Evolutionary conservation across 2,888 invertebrate species (phyloP).

Genomic region (Leptarthrus brevirostris): DNA sequence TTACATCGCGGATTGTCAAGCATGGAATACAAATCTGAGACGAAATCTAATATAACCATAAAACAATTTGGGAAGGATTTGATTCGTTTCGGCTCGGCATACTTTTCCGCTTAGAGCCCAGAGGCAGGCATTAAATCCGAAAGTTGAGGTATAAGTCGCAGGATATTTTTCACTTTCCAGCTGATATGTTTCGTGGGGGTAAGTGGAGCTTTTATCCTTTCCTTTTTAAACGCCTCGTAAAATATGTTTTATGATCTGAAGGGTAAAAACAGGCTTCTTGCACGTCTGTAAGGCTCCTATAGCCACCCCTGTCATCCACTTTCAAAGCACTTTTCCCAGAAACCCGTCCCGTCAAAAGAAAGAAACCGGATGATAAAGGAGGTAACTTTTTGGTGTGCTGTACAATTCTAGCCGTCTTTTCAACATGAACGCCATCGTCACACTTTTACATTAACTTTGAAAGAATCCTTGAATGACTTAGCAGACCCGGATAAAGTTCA

Average conservation of each 20-base stretch:
- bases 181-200: background rate
- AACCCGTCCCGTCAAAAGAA: background rate
- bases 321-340: constrained; percentile 4
- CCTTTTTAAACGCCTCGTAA: constrained; percentile 37
- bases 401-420: constrained; percentile 25
- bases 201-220: constrained; percentile 22
- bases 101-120: constrained; percentile 10
- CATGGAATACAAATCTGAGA: constrained; percentile 28
- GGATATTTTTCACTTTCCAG: constrained; percentile 12
- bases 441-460: constrained; percentile 40
- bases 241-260: constrained; percentile 39
- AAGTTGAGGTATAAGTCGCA: constrained; percentile 13
- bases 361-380: constrained; percentile 32
- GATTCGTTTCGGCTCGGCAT: constrained; percentile 42
- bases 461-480: constrained; percentile 41
- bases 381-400: constrained; percentile 36
- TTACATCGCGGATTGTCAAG: constrained; percentile 16
- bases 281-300: constrained; percentile 27
- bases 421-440: constrained; percentile 43
- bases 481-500: constrained; percentile 33
- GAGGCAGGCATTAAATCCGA: constrained; percentile 13
- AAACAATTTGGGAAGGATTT: constrained; percentile 42
- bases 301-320: constrained; percentile 36
- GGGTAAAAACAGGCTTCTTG: constrained; percentile 14
- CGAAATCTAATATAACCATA: constrained; percentile 44